Base-by-base conservation (phyloP, 2,113 vertebrate genomes). In the Notarius lentiginosus region DNA sequence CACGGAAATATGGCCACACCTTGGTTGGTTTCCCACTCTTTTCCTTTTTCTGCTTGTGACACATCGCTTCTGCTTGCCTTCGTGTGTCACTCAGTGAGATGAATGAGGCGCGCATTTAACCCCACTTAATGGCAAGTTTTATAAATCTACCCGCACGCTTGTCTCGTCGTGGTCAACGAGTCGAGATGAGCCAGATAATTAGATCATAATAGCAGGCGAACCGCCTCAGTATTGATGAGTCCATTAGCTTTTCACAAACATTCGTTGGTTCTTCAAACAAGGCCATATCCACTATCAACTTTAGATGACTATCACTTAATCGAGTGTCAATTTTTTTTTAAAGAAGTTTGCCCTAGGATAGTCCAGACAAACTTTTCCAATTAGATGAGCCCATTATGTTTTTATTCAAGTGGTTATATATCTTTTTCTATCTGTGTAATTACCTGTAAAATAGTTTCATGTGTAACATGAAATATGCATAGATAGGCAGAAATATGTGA, bases 121-220 rank as follows among this genome's bases (percentile, higher is more conserved):
- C 88, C 94, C 95, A 92, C 93, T 95, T 96, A 96, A 96, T 95
- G 94, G 94, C 94, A 95, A 96, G 93, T 96, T 95, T 95, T 95
- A 95, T 95, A 95, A 95, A 96, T 95, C 91, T 94, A 92, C 91
- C 91, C 91, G 88, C 91, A 90, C 86, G 94, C 90, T 89, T 90
- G 93, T 93, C 91, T 93, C 91, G 93, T 91, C 95, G 95, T 94
- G 95, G 94, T 94, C 95, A 96, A 94, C 95, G 92, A 95, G 91
- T 96, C 94, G 94, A 95, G 94, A 96, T 94, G 93, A 94, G 93
- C 85, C 92, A 90, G 92, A 93, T 95, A 94, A 95, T 95, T 94
- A 94, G 93, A 91, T 92, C 92, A 91, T 94, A 94, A 94, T 93
- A 93, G 93, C 93, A 83, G 87, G 81, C 90, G 93, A 94, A 95